These are phyloP conservation scores for Cosmia pyralina DNA, from an alignment of 2,888 invertebrate species.

Conservation along the genomic window DNA sequence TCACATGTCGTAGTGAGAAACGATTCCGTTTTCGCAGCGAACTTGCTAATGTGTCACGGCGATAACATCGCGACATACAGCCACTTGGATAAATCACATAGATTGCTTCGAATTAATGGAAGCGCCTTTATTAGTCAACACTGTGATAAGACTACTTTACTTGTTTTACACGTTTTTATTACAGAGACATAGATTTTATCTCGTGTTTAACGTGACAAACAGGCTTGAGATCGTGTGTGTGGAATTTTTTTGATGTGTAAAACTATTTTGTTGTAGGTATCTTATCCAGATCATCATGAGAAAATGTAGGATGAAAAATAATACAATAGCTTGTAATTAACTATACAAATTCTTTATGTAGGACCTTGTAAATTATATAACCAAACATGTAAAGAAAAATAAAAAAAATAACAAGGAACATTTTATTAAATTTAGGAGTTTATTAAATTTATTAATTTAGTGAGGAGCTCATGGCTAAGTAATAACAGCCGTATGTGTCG, in stretches of 20 bases:
- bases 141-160: slow-evolving; percentile 38
- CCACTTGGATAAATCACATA: slow-evolving; percentile 59
- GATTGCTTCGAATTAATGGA: slow-evolving; percentile 57
- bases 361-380: not conserved
- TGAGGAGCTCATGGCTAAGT: too few relatives aligned
- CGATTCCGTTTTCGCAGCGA: slow-evolving; percentile 48
- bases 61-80: slow-evolving; percentile 60
- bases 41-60: slow-evolving; percentile 65
- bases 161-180: slow-evolving; percentile 59
- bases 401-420: not conserved
- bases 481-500: too few relatives aligned
- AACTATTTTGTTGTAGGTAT: slow-evolving; percentile 3
- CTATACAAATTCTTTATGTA: not conserved
- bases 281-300: slow-evolving; percentile 2
- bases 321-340: not conserved
- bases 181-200: slow-evolving; percentile 46
- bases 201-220: slow-evolving; percentile 32
- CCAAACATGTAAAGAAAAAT: not conserved
- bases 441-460: too few relatives aligned
- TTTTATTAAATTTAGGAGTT: too few relatives aligned
- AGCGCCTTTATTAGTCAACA: slow-evolving; percentile 57
- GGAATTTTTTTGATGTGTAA: not conserved
- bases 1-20: slow-evolving; percentile 59
- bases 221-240: not conserved
- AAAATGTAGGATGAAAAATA: not conserved